Conservation (phyloP, 1,140 invertebrate genomes). For the Phymastichus coffea region DNA sequence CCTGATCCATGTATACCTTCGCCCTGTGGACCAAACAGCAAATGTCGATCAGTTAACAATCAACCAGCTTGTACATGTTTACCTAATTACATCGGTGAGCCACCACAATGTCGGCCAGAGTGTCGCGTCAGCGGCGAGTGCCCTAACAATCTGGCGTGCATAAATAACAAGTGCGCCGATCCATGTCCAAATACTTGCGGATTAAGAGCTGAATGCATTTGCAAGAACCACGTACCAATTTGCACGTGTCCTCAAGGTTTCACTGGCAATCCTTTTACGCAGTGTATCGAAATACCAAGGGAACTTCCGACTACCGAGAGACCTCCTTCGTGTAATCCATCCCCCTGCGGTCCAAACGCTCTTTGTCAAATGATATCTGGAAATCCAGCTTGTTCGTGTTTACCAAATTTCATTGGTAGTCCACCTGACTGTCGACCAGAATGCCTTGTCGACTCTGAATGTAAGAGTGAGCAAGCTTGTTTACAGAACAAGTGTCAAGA, state of each 20-base stretch:
- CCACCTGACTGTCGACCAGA: constrained; percentile 76
- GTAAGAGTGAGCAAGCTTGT: constrained; percentile 69
- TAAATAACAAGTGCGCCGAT: constrained; percentile 61
- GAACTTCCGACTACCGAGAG: constrained; percentile 59
- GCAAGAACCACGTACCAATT: constrained; percentile 63
- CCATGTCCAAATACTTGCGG: constrained; percentile 64
- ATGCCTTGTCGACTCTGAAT: constrained; percentile 73
- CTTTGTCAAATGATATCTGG: constrained; percentile 72
- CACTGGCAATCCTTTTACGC: constrained; percentile 73
- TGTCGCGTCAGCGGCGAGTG: constrained; percentile 63
- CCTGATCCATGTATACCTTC: constrained; percentile 58
- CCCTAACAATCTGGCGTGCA: constrained; percentile 56
- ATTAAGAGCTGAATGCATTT: constrained; percentile 56
- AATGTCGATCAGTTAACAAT: constrained; percentile 56
- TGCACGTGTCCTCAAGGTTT: constrained; percentile 72
- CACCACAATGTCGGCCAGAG: constrained; percentile 60
- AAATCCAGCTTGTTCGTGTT: constrained; percentile 75
- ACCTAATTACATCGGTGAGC: constrained; percentile 57
- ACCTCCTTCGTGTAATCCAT: constrained; percentile 72
- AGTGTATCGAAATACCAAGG: constrained; percentile 52
- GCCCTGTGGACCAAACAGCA: constrained; percentile 62
- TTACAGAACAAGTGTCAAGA: constrained; percentile 72
- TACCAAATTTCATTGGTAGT: constrained; percentile 71
- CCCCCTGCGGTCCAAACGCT: constrained; percentile 80
- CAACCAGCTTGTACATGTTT: constrained; percentile 61